Conservation (phyloP, 1,140 invertebrate genomes). For the Myzus persicae region DNA sequence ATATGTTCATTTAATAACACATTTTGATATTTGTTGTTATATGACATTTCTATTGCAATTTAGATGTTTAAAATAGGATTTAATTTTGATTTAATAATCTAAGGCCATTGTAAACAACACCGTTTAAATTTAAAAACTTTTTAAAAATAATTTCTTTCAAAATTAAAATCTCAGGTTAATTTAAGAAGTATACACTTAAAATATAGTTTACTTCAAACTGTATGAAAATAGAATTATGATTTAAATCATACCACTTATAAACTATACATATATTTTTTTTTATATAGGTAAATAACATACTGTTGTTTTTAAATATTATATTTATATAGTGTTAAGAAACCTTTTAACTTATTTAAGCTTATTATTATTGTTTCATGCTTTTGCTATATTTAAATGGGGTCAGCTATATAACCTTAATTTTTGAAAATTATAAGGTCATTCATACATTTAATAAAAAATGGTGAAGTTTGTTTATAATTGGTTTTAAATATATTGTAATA, state of each 20-base stretch:
- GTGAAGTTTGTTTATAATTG: neutral
- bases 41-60: too few species aligned
- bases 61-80: too few species aligned
- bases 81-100: too few species aligned
- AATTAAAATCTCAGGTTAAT: too few species aligned
- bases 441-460: neutral
- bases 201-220: neutral
- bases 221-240: neutral
- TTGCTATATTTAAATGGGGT: conserved; percentile 6
- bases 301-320: conserved; percentile 5
- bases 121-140: neutral
- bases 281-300: neutral
- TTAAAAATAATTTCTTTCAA: neutral
- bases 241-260: neutral
- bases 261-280: neutral
- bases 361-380: conserved; percentile 1
- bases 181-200: neutral
- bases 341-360: conserved; percentile 31
- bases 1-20: too few species aligned
- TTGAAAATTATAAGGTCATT: conserved; percentile 9
- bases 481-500: neutral
- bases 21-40: too few species aligned
- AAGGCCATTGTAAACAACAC: too few species aligned
- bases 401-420: neutral
- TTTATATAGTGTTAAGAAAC: conserved; percentile 5